Conservation (phyloP, 1,140 invertebrate species). For the Ylistrum balloti region DNA sequence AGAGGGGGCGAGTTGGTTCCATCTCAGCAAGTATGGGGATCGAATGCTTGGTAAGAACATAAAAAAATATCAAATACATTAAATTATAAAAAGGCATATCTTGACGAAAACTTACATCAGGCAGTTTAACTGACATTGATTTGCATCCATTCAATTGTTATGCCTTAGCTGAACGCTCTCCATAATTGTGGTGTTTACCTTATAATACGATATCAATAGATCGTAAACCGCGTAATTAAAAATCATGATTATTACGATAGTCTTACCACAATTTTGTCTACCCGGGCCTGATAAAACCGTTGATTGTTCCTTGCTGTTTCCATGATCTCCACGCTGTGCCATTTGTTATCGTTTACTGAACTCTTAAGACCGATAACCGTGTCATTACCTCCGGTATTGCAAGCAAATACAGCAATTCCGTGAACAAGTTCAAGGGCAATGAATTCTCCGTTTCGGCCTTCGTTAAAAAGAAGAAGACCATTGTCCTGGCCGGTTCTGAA, state of each 20-base stretch:
- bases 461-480: conserved; percentile 95
- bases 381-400: conserved; percentile 89
- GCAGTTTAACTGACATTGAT: too few species aligned
- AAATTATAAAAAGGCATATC: too few species aligned
- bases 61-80: too few species aligned
- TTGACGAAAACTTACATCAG: too few species aligned
- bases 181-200: too few species aligned
- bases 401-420: conserved; percentile 91
- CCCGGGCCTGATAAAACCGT: conserved; percentile 54
- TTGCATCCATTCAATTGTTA: too few species aligned
- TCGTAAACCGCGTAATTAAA: too few species aligned
- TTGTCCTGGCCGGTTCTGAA: conserved; percentile 86
- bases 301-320: conserved; percentile 89
- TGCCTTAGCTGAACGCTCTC: too few species aligned
- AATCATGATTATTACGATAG: not conserved
- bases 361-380: not conserved
- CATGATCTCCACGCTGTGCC: conserved; percentile 93
- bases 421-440: conserved; percentile 92
- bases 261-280: conserved; percentile 59
- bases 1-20: conserved; percentile 67
- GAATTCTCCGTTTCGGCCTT: conserved; percentile 95
- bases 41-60: not conserved
- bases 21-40: conserved; percentile 10
- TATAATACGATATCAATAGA: too few species aligned
- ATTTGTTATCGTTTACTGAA: conserved; percentile 92